phyloP scores from a whole-genome alignment of 1,140 invertebrate genomes.

The Pseudomyrmex dendroicus region DNA sequence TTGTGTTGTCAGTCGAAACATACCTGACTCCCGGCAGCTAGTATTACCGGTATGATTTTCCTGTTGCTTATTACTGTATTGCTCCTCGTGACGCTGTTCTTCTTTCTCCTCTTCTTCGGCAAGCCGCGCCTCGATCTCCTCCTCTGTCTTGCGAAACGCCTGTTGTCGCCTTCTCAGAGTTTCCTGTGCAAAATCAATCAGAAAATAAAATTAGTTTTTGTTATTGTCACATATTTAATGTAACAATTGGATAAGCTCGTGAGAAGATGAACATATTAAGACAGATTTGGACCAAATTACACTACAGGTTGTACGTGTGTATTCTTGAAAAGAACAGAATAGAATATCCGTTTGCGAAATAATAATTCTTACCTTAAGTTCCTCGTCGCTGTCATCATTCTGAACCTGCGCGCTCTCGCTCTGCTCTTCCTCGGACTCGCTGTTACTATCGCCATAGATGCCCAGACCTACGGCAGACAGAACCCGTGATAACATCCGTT shows the following conservation, averaged over 20 bases:
- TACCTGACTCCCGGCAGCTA: conserved; percentile 82
- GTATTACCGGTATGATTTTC: conserved; percentile 84
- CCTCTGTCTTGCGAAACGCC: conserved; percentile 86
- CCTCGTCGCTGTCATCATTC: conserved; percentile 84
- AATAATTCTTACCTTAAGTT: conserved; percentile 81
- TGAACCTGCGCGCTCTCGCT: conserved; percentile 78
- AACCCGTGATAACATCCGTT: conserved; percentile 26
- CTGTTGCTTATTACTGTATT: conserved; percentile 73
- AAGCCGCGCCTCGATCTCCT: conserved; percentile 85
- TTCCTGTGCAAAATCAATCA: conserved; percentile 75
- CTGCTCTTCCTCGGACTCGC: conserved; percentile 84
- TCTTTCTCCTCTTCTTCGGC: conserved; percentile 84
- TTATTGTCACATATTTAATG: not conserved
- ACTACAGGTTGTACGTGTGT: too few relatives aligned
- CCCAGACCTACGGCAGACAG: conserved; percentile 83
- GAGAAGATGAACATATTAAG: too few relatives aligned
- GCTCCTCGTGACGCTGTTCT: conserved; percentile 70
- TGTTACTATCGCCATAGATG: conserved; percentile 86
- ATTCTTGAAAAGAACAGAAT: too few relatives aligned
- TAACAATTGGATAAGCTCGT: not conserved
- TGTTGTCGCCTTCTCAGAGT: conserved; percentile 83
- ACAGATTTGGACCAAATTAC: too few relatives aligned
- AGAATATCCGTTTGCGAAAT: not conserved
- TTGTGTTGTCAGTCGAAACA: conserved; percentile 73
- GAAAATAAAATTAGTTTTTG: not conserved